Percentiles rank a stretch among this genome's conserved stretches.
phyloP scores from a whole-genome alignment of 2,797 vertebrate species.

The Pseudochirops corinnae region DNA sequence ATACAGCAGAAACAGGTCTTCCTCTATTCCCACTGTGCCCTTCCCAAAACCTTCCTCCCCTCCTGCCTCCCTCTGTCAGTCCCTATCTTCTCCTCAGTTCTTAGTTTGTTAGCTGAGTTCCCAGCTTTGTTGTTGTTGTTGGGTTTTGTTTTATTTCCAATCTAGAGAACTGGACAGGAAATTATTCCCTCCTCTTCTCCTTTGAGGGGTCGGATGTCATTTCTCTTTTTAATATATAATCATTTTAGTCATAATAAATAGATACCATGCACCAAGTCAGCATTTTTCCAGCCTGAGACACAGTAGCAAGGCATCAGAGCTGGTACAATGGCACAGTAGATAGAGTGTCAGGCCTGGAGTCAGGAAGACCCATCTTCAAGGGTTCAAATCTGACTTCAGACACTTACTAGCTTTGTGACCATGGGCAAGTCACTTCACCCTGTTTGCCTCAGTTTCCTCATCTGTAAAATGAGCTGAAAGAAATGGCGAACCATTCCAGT shows the following conservation, averaged over 20 bases:
- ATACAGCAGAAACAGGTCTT: background rate
- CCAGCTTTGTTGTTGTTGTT: background rate
- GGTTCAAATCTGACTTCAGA: background rate
- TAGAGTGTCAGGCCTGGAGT: no score
- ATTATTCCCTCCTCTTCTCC: constrained; percentile 61
- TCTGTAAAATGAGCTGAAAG: background rate
- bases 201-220: constrained; percentile 29
- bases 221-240: constrained; percentile 15
- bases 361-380: no score
- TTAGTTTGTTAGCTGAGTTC: constrained; percentile 43
- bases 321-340: background rate
- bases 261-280: constrained; percentile 4
- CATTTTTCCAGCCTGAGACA: constrained; percentile 6
- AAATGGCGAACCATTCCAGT: background rate
- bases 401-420: background rate
- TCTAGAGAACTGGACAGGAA: constrained; percentile 48
- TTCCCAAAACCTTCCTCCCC: background rate
- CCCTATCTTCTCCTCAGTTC: background rate
- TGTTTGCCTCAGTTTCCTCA: background rate
- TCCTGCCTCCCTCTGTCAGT: background rate
- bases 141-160: constrained; percentile 10
- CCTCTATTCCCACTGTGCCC: background rate
- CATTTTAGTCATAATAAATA: constrained; percentile 47
- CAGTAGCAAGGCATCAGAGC: background rate
- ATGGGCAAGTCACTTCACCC: no score